Base-by-base conservation (phyloP, 2,797 vertebrate genomes). In the Tenualosa thibaudeaui region DNA sequence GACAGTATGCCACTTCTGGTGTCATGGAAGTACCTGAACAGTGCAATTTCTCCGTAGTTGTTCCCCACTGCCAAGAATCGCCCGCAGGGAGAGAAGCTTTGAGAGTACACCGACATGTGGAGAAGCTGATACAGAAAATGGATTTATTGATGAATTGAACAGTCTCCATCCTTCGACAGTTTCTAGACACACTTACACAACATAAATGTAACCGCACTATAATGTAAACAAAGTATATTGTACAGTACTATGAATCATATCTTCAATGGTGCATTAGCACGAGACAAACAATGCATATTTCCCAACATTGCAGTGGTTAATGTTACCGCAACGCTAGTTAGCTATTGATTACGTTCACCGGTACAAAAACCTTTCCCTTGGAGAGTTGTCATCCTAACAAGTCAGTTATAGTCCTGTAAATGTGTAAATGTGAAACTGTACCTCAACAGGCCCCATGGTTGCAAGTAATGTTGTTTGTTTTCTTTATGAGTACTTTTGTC, bases 61-160 rank as follows among this genome's bases (percentile, higher is more conserved):
- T 98, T 98, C 37, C 97, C 97, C 0, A 96, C 96, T 0, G 96
- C 97, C 85, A 98, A 92, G 83, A 94, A 97, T 31, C 96, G 96
- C 0, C 96, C 97, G 0, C 97, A 98, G 2, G 97, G 97, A 0
- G 97, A 98, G 84, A 97, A 95, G 0, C 96, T 96, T 92, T 97
- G 97, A 0, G 96, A 97, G 92, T 96, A 98, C 3, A 97, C 90
- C 0, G 96, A 96, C 97, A 97, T 97, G 91, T 98, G 97, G 86
- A 98, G 94, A 6, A 95, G 92, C 95, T 97, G 6, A 19, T 5
- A 56, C 50, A 82, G 37, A 75, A 81, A 51, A 9, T 12, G 50
- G 46, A 46, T 46, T 46, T 46, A 46, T 46, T 46, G 7, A 46
- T 7, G 46, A 4, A 46, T 7, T 46, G 46, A 15, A 50, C n/a